Base-by-base conservation (phyloP, 2,113 vertebrate genomes). In the Nipponia nippon region DNA sequence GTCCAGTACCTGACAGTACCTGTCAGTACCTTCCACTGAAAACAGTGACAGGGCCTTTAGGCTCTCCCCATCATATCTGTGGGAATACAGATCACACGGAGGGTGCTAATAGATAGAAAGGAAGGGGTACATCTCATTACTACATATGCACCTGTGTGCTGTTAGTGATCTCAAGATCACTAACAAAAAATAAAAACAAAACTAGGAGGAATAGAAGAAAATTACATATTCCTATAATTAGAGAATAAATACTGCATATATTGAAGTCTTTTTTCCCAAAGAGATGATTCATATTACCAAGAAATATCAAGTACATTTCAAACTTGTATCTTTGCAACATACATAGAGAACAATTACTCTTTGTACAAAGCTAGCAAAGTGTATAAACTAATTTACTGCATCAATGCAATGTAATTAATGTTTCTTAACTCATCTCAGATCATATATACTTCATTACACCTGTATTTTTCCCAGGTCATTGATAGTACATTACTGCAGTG, bases 321-420 rank as follows among this genome's bases (percentile, higher is more conserved):
- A 62, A 59, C 21, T 82, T 88, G 34, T 63, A 34, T 79, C 44
- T 93, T 94, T 94, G 46, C 75, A 75, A 82, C 55, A 76, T 26
- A 81, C 71, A 44, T 2, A 52, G 82, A 83, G 38, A 97, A 71
- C 82, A 89, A 95, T 89, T 90, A 27, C 46, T 93, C 65, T 94
- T 97, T 96, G 83, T 96, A 80, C 76, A 88, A 92, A 97, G 71
- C 87, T 67, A 96, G 84, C 84, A 95, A 97, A 61, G 90, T 96
- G 36, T 96, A 73, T 94, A 95, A 98, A 96, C 83, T 97, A 96
- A 97, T 97, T 97, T 98, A 93, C 76, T 97, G 91, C 93, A 92
- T 62, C 84, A 76, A 67, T 94, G 94, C 36, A 72, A 72, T 94
- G 65, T 96, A 97, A 97, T 96, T 95, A 96, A 97, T 96, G 80